phyloP scores from a whole-genome alignment of 2,113 vertebrate species.

The Emydocephalus ijimae region DNA sequence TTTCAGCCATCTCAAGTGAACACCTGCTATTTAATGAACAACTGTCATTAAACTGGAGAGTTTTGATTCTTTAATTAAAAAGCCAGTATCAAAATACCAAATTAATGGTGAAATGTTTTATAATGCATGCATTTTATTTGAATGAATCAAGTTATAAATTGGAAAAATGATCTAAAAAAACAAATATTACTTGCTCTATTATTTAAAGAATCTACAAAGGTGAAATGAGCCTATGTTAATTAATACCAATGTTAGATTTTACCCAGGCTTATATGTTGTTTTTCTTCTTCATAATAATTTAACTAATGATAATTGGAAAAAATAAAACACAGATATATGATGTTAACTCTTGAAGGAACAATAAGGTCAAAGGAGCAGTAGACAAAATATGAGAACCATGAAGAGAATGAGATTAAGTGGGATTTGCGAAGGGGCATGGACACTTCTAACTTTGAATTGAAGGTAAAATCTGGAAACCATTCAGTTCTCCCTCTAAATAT shows the following conservation, averaged over 20 bases:
- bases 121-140: too few relatives aligned
- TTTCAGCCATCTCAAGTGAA: constrained; percentile 1
- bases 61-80: neutral
- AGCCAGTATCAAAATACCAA: neutral
- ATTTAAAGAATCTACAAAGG: too few relatives aligned
- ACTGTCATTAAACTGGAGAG: neutral
- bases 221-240: too few relatives aligned
- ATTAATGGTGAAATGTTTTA: neutral
- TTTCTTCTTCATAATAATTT: neutral
- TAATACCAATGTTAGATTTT: neutral
- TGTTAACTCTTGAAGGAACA: neutral
- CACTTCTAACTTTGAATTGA: neutral
- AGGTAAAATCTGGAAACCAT: neutral
- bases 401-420: neutral
- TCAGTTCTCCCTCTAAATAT: neutral
- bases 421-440: neutral
- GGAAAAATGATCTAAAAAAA: too few relatives aligned
- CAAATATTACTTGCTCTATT: too few relatives aligned
- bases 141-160: too few relatives aligned
- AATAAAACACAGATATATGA: neutral
- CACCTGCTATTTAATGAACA: neutral
- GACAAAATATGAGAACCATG: neutral
- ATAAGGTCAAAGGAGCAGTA: neutral
- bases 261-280: neutral
- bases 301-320: neutral